Percentiles rank a stretch among this genome's conserved stretches.
Evolutionary conservation across 2,113 vertebrate genomes (phyloP).

Genomic region (Corapipo altera): DNA sequence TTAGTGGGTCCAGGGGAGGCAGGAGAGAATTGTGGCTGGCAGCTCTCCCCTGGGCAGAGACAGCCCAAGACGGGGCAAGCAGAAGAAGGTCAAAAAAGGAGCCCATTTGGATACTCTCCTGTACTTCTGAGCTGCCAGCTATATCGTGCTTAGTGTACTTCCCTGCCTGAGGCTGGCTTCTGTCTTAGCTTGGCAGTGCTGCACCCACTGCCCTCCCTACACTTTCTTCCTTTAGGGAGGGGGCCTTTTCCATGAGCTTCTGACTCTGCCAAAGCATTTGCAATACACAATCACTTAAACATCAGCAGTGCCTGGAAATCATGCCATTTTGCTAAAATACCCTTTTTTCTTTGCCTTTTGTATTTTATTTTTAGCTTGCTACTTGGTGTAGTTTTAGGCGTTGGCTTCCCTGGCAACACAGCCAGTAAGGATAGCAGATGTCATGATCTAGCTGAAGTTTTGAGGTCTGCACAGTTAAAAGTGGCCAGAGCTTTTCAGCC

Average conservation of each 20-base stretch:
- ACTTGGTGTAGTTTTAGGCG: neutral
- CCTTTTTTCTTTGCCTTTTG: neutral
- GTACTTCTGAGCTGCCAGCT: slow-evolving; percentile 31
- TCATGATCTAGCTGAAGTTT: neutral
- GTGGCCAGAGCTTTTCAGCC: neutral
- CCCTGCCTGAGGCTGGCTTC: slow-evolving; percentile 12
- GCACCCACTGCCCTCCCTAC: neutral
- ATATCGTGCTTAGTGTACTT: slow-evolving; percentile 18
- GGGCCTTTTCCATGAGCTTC: neutral
- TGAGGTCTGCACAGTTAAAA: neutral
- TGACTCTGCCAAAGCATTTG: neutral
- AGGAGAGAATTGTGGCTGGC: neutral
- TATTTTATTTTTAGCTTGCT: neutral
- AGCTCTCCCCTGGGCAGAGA: slow-evolving; percentile 16
- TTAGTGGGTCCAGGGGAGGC: slow-evolving; percentile 60
- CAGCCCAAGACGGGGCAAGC: neutral
- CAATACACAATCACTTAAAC: neutral
- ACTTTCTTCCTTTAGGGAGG: neutral
- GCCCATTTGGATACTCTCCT: neutral
- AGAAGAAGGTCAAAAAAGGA: neutral
- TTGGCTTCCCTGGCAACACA: neutral
- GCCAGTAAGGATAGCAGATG: neutral
- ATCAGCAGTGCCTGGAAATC: neutral
- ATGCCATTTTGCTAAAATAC: neutral
- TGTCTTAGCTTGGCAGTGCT: slow-evolving; percentile 15